Conservation (phyloP, 1,140 invertebrate genomes). For the Cecropterus lyciades region DNA sequence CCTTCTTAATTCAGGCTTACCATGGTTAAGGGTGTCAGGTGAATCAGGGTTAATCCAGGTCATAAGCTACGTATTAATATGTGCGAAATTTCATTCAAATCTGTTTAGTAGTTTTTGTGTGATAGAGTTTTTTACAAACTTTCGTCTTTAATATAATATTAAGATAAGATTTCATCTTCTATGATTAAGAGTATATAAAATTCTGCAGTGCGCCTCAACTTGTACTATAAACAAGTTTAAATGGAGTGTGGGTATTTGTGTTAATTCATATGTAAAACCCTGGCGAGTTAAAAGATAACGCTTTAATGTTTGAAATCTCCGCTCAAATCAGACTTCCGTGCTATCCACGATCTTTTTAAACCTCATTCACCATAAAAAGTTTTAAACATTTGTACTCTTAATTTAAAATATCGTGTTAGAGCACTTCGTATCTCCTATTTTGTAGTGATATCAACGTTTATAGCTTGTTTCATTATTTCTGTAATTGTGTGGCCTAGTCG, state of each 20-base stretch:
- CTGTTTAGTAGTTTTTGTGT: too few relatives aligned
- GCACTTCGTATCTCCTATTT: constrained; percentile 2
- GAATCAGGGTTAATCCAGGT: too few relatives aligned
- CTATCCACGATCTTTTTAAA: constrained; percentile 53
- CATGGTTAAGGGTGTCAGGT: too few relatives aligned
- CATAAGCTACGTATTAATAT: too few relatives aligned
- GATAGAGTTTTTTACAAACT: too few relatives aligned
- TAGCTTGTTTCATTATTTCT: not conserved
- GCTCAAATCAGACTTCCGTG: constrained; percentile 49
- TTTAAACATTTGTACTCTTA: constrained; percentile 41
- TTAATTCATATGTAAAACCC: constrained; percentile 44
- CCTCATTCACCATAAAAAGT: constrained; percentile 51
- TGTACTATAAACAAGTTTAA: constrained; percentile 29
- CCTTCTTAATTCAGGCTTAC: too few relatives aligned
- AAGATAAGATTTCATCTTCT: too few relatives aligned
- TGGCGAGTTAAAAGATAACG: constrained; percentile 41
- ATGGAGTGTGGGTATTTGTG: constrained; percentile 39
- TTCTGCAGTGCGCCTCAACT: constrained; percentile 18
- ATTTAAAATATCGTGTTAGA: constrained; percentile 39
- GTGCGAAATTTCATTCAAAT: too few relatives aligned
- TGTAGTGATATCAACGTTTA: not conserved
- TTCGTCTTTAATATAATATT: too few relatives aligned
- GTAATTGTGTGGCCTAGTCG: too few relatives aligned
- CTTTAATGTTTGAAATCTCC: constrained; percentile 56
- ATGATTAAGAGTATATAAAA: constrained; percentile 12